A percentile compares a stretch with the other conserved stretches of the same genome.
These are phyloP conservation scores for Gymnopithys bicolor DNA, from an alignment of 2,797 vertebrate genomes.

Conservation along the genomic window DNA sequence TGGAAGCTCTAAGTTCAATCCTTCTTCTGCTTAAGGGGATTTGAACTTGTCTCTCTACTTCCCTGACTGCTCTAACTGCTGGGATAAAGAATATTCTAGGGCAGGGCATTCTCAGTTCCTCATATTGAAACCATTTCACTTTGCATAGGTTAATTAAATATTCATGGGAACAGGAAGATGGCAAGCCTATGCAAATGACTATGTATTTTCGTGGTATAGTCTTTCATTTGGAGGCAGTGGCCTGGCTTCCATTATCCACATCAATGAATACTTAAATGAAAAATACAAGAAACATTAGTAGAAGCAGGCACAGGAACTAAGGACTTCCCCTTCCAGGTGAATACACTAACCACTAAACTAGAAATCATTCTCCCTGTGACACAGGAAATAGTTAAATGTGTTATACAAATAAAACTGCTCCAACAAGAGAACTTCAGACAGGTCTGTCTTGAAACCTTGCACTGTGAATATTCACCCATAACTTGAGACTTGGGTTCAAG, in stretches of 20 bases:
- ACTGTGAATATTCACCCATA: conserved; percentile 55
- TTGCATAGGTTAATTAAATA: conserved; percentile 69
- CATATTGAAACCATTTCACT: conserved; percentile 60
- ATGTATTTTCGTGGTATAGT: conserved; percentile 26
- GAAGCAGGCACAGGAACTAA: conserved; percentile 52
- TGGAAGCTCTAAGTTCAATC: conserved; percentile 24
- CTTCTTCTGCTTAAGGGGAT: conserved; percentile 52
- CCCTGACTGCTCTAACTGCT: conserved; percentile 52
- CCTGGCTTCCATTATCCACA: conserved; percentile 62
- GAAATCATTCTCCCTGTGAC: conserved; percentile 23
- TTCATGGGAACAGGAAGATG: conserved; percentile 68
- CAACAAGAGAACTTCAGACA: conserved; percentile 58
- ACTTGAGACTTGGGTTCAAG: conserved; percentile 48
- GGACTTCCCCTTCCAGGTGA: conserved; percentile 64
- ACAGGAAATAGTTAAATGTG: conserved; percentile 36
- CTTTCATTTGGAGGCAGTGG: conserved; percentile 62
- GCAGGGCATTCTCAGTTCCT: conserved; percentile 63
- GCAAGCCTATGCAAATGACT: conserved; percentile 57
- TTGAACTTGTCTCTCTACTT: conserved; percentile 66
- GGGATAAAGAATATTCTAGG: conserved; percentile 53
- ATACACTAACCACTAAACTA: conserved; percentile 32
- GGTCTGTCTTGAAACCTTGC: conserved; percentile 52
- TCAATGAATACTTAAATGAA: conserved; percentile 68
- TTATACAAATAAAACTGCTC: conserved; percentile 63
- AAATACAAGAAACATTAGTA: conserved; percentile 45